Base-by-base conservation (phyloP, 2,888 invertebrate genomes). In the Monopis laevigella region DNA sequence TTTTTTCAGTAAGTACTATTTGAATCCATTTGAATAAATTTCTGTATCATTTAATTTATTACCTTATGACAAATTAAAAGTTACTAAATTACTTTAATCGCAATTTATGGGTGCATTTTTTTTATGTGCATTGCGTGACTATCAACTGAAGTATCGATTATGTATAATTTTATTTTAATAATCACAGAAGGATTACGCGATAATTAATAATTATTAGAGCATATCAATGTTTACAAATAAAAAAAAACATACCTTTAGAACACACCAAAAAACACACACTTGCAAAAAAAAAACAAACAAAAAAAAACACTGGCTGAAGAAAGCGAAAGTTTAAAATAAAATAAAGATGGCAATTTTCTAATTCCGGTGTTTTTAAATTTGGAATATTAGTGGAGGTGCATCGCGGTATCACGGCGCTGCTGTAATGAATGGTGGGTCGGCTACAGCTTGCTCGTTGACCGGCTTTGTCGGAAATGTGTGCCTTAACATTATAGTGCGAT, bases 401-500 rank as follows among this genome's bases (percentile, higher is more conserved):
- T 71, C 66, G 67, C 58, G 56, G 46, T 55, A 53, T 62, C 54
- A 60, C 63, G 65, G 60, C 62, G 65, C 62, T 59, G 58, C 52
- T 54, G 72, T 70, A 73, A 73, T 73, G 75, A 78, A 75, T 75
- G 78, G 67, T 54, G 47, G 52, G 62, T 65, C 21, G 17, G 35
- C 14, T 21, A n/a, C 17, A 13, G 68, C 72, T 67, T 67, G 67
- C 58, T 58, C 61, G 62, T 63, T 63, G 64, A 65, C 54, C 66
- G 61, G 67, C 75, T 70, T 69, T 68, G 73, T 65, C 73, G 68
- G 74, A 32, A 72, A 69, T 68, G 73, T 73, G 65, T 66, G 67
- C 59, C 68, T 70, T 67, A 60, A 58, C 62, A 54, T 58, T 66
- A 14, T 3, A 39, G 27, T 8, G 2, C 14, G 27, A 27, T 11